Evolutionary conservation across 2,888 invertebrate species (phyloP), one percentile per base, ranked within the genome.

Genomic region (Himalopsyche kuldschensis): DNA sequence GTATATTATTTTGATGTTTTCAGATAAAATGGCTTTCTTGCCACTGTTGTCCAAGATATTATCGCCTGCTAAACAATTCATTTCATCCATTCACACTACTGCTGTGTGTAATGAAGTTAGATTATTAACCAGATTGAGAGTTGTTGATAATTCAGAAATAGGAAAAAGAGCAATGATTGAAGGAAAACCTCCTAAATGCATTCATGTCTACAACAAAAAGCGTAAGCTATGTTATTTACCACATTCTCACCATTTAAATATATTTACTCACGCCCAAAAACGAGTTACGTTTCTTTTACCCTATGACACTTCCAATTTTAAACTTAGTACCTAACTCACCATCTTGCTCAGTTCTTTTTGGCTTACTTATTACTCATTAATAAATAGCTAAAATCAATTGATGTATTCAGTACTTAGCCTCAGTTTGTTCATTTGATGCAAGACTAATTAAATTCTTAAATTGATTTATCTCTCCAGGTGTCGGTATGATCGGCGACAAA

Each of bases 121-220:
- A 63, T 94, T 95, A 88, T 88, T 97, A 87, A 93, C 96, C 1
- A 92, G 97, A 78, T 91, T 99, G 20, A 92, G 98, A 88, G 98
- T 99, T 6, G 99, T 99, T 3, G 99, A 99, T 90, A 99, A 99
- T 90, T 98, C 98, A 82, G 95, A 96, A 87, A 94, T 99, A 84
- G 99, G 99, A 47, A 98, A 97, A 89, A 94, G 96, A 89, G 98
- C 99, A 1, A 98, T 98, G 96, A 94, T 96, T 1, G 97, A 97
- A 89, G 99, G 99, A 77, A 97, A 96, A 90, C 97, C 98, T 15
- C 98, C 99, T 0, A 95, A 94, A 89, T 94, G 96, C 88, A 99
- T 99, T 88, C 98, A 99, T 89, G 95, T 99, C 83, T 99, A 98
- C 88, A 98, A 97, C 90, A 97, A 95, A 91, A 93, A 91, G 81